Evolutionary conservation across 2,797 vertebrate species (phyloP).

Genomic region (Pangasius djambal): DNA sequence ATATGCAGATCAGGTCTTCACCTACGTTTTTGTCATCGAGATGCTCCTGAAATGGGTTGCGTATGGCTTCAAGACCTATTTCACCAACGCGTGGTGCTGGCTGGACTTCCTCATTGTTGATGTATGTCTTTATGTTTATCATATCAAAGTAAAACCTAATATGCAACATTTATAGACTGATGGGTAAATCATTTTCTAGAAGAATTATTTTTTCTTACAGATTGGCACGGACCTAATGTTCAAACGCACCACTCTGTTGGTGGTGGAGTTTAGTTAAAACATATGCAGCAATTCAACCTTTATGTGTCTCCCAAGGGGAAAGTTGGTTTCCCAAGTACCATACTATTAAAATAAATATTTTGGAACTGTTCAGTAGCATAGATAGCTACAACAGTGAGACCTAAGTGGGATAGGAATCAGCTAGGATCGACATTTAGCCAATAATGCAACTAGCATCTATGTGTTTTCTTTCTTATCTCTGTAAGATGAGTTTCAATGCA

Average conservation of each 20-base stretch:
- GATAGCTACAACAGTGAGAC: too few species aligned
- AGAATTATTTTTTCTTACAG: not conserved
- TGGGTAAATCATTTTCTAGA: not conserved
- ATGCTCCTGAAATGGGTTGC: slow-evolving; percentile 96
- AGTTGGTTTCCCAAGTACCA: not conserved
- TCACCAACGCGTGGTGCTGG: slow-evolving; percentile 98
- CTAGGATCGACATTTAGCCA: not conserved
- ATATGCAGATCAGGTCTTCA: slow-evolving; percentile 91
- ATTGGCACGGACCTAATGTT: not conserved
- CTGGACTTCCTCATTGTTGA: slow-evolving; percentile 96
- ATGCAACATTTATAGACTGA: not conserved
- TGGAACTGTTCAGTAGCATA: too few species aligned
- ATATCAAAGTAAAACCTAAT: not conserved
- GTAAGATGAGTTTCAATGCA: too few species aligned
- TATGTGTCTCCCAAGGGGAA: not conserved
- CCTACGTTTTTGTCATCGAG: slow-evolving; percentile 90
- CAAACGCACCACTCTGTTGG: not conserved
- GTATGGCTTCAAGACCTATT: slow-evolving; percentile 92
- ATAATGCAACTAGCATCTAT: not conserved
- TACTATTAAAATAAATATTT: not conserved
- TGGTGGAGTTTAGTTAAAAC: not conserved
- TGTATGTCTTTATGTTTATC: slow-evolving; percentile 72
- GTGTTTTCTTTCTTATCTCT: not conserved
- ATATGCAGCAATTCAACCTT: not conserved
- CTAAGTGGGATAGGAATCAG: too few species aligned